Evolutionary conservation across 2,888 invertebrate species (phyloP), one percentile per base, ranked within the genome.

Genomic region (Caenorhabditis drosophilae): DNA sequence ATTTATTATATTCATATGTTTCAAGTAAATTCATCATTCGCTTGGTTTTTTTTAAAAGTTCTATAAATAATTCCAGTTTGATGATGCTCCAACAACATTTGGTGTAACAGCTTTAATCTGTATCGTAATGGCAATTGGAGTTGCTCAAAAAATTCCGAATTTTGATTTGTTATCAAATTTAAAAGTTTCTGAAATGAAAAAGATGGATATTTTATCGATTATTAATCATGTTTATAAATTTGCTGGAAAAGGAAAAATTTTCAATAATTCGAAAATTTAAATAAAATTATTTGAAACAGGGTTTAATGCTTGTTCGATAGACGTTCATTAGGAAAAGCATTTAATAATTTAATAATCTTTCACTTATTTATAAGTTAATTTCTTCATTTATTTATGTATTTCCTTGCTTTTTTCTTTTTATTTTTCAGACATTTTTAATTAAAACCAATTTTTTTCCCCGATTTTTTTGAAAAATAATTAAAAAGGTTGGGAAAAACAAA

Each of bases 91-190:
- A 2, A 38, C 50, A 6, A 73, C 73, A 3, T 73, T 56, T 36
- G 73, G 73, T 27, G 56, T 73, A 11, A 73, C 73, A 2, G 73
- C 73, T 15, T 44, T 73, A 26, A 52, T 73, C 61, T 64, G 67
- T 16, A 58, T 70, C 16, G 41, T 70, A 9, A 62, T 73, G 35
- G 64, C 73, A 2, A 70, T 73, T 44, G 67, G 67, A 20, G 45
- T 67, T 0, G 36, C 54, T 9, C 48, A 51, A 15, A 48, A 27
- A 16, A 44, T 31, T n/a, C 72, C 72, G 11, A 31, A 49, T 3
- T 72, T 60, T 45, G 57, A 52, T 49, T 40, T 72, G 18, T 27
- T 64, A 46, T 45, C 49, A 2, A 56, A 59, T 40, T 41, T 64
- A 11, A 47, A 58, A 4, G 22, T 46, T 0, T 9, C 23, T 3